A percentile compares a stretch with the other conserved stretches of the same genome.
Evolutionary conservation across 1,140 invertebrate species (phyloP).

Genomic region (Ericerus pela): DNA sequence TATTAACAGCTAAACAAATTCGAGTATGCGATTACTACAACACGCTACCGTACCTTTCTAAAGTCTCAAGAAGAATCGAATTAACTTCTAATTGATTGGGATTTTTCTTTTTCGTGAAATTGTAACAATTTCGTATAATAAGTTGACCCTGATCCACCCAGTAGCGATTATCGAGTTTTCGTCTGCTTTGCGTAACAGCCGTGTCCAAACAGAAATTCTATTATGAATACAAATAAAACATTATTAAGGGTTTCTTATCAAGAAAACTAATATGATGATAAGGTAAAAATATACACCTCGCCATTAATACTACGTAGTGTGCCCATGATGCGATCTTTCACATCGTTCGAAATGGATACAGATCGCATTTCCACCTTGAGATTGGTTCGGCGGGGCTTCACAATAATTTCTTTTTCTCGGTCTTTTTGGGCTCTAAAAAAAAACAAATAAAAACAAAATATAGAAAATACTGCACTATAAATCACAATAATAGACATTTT

Average conservation of each 20-base stretch:
- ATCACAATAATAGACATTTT: too few relatives aligned
- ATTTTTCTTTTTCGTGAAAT: neutral
- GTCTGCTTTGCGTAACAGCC: neutral
- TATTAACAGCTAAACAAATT: too few relatives aligned
- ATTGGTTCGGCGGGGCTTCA: neutral
- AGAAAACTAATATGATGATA: neutral
- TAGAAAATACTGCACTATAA: neutral
- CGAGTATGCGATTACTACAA: too few relatives aligned
- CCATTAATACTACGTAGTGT: neutral
- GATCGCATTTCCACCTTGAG: neutral
- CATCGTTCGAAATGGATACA: neutral
- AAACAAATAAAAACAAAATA: neutral
- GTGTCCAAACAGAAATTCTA: neutral
- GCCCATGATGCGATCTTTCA: neutral
- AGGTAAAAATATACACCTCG: neutral
- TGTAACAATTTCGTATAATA: constrained; percentile 2
- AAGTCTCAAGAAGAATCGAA: neutral
- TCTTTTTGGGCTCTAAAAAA: neutral
- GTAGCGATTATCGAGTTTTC: neutral
- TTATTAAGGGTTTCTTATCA: neutral
- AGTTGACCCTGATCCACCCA: constrained; percentile 1
- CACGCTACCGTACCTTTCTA: constrained; percentile 1
- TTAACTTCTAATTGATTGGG: neutral
- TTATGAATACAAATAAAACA: neutral
- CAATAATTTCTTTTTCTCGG: neutral